A percentile compares a stretch with the other conserved stretches of the same genome.
These are phyloP conservation scores for Hylaeus volcanicus DNA, from an alignment of 1,140 invertebrate genomes.

Conservation along the genomic window DNA sequence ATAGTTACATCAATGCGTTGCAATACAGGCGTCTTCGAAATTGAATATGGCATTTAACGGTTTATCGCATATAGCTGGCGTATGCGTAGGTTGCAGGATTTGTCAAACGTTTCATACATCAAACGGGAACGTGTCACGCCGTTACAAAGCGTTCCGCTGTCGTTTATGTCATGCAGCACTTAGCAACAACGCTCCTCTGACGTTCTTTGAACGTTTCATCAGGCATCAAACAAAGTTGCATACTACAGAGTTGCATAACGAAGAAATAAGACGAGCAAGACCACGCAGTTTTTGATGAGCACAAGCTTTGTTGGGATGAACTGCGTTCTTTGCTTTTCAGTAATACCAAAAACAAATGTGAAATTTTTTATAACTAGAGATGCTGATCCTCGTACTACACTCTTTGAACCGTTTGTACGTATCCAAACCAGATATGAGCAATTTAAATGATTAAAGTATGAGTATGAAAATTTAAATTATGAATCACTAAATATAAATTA, in stretches of 20 bases:
- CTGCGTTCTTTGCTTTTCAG: no score
- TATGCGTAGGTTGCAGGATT: neutral
- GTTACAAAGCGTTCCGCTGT: conserved; percentile 5
- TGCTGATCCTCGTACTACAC: no score
- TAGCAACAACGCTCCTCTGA: conserved; percentile 6
- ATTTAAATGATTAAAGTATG: no score
- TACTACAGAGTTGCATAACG: neutral
- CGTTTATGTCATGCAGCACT: conserved; percentile 14
- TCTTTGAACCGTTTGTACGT: no score
- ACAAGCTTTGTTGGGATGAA: neutral
- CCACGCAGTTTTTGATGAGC: neutral
- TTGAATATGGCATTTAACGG: conserved; percentile 21
- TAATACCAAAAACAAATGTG: no score
- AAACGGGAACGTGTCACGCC: neutral
- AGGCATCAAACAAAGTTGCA: conserved; percentile 13
- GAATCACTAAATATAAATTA: no score
- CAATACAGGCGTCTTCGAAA: neutral
- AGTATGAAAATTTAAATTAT: no score
- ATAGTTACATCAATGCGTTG: no score
- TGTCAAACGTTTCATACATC: conserved; percentile 24
- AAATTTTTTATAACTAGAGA: no score
- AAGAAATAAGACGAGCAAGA: neutral
- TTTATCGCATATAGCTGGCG: neutral
- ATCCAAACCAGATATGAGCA: no score
- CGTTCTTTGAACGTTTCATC: conserved; percentile 7